phyloP scores from a whole-genome alignment of 2,113 vertebrate species.

The Tyto alba region DNA sequence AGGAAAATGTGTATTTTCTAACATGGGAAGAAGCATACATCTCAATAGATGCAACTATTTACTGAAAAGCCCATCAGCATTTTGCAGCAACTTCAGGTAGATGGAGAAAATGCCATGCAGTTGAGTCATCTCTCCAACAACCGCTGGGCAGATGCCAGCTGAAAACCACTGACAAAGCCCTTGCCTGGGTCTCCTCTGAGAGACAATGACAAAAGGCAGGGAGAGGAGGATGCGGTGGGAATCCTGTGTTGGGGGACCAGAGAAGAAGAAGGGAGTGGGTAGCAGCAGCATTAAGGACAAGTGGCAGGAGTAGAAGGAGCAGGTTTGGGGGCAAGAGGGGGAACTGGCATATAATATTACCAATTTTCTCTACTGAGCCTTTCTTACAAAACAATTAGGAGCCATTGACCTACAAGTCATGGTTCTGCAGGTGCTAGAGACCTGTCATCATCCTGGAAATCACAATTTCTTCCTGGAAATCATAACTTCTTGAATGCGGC shows the following conservation, averaged over 20 bases:
- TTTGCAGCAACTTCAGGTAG: background rate
- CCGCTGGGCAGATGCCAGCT: background rate
- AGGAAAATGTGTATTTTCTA: background rate
- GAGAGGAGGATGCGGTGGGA: background rate
- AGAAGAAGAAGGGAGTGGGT: background rate
- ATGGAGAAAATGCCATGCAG: background rate
- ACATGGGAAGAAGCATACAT: background rate
- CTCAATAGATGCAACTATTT: background rate
- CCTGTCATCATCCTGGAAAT: background rate
- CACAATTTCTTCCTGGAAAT: background rate
- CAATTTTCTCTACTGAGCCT: background rate
- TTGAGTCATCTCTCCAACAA: background rate
- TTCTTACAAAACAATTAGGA: background rate
- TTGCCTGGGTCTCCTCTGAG: background rate
- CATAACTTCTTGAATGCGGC: background rate
- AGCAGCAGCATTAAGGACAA: background rate
- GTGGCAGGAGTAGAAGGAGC: background rate
- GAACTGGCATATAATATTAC: background rate
- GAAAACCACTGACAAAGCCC: background rate
- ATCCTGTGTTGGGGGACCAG: background rate
- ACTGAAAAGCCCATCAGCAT: background rate
- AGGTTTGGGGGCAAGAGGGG: background rate
- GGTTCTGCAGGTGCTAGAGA: background rate
- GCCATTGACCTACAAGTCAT: background rate
- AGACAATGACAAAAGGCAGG: background rate